phyloP scores from a whole-genome alignment of 2,888 invertebrate species.

The Venusia cambrica region DNA sequence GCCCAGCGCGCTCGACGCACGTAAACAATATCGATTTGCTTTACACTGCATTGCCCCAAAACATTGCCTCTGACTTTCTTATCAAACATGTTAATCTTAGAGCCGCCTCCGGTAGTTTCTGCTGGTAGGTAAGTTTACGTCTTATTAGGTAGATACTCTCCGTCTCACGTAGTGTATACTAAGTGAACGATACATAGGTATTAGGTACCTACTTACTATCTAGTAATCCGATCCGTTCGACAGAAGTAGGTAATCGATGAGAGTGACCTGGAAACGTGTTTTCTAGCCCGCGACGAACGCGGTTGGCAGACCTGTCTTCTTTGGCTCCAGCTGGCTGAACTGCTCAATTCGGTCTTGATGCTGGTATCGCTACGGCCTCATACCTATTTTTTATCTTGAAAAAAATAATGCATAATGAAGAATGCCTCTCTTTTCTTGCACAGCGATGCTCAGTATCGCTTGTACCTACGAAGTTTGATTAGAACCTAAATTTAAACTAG shows the following conservation, averaged over 20 bases:
- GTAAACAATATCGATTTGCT: slow-evolving; percentile 30
- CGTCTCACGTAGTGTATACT: no score
- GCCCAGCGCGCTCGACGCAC: slow-evolving; percentile 11
- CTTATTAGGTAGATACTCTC: slow-evolving; percentile 7
- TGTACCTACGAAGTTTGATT: no score
- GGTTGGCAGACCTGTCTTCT: slow-evolving; percentile 4
- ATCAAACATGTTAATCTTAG: slow-evolving; percentile 4
- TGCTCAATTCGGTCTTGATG: no score
- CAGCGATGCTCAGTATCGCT: no score
- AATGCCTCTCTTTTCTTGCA: no score
- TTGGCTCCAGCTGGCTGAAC: slow-evolving; percentile 2
- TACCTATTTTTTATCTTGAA: no score
- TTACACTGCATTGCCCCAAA: slow-evolving; percentile 16
- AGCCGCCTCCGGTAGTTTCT: slow-evolving; percentile 11
- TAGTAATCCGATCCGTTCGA: slow-evolving; percentile 25
- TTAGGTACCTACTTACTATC: no score
- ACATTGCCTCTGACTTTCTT: slow-evolving; percentile 9
- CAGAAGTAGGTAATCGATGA: slow-evolving; percentile 26
- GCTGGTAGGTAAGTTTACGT: slow-evolving; percentile 3
- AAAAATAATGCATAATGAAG: no score
- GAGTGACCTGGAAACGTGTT: slow-evolving; percentile 25
- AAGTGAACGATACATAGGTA: no score
- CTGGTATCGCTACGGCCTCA: no score
- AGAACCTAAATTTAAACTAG: no score
- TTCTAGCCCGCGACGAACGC: no score